Percentiles rank a stretch among this genome's conserved stretches.
phyloP scores from a whole-genome alignment of 2,113 vertebrate genomes.

The Verasper variegatus region DNA sequence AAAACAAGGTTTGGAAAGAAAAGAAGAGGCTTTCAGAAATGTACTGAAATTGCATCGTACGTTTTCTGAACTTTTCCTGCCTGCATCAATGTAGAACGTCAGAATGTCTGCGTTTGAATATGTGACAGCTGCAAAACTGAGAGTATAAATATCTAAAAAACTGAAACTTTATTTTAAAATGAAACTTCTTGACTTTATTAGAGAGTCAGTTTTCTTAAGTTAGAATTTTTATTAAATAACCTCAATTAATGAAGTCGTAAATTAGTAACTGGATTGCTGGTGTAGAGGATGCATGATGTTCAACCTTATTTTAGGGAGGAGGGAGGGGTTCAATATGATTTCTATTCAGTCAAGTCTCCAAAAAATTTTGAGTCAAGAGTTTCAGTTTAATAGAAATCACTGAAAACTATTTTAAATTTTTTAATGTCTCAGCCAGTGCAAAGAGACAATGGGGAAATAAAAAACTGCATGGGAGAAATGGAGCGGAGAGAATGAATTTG shows the following conservation, averaged over 20 bases:
- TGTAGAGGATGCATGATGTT: too few species aligned
- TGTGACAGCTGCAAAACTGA: not conserved
- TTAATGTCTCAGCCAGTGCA: not conserved
- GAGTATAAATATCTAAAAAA: too few species aligned
- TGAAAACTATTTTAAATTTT: too few species aligned
- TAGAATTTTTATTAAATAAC: not conserved
- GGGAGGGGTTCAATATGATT: not conserved
- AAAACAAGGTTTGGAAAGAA: not conserved
- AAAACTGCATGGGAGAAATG: not conserved
- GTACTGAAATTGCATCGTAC: not conserved
- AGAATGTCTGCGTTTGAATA: not conserved
- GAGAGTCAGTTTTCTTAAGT: not conserved
- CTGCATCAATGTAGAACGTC: not conserved
- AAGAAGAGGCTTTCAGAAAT: not conserved
- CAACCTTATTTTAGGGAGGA: not conserved
- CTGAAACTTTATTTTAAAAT: too few species aligned
- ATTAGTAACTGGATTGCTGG: not conserved
- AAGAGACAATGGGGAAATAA: constrained; percentile 5
- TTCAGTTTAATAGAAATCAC: too few species aligned
- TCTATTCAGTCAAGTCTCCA: constrained; percentile 13
- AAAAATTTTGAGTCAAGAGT: not conserved
- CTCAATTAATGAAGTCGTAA: not conserved
- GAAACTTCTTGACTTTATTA: too few species aligned
- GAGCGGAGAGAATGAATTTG: constrained; percentile 4
- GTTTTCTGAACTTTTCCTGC: not conserved